Evolutionary conservation across 1,140 invertebrate species (phyloP).

Genomic region (Gonatopus flavifemur): DNA sequence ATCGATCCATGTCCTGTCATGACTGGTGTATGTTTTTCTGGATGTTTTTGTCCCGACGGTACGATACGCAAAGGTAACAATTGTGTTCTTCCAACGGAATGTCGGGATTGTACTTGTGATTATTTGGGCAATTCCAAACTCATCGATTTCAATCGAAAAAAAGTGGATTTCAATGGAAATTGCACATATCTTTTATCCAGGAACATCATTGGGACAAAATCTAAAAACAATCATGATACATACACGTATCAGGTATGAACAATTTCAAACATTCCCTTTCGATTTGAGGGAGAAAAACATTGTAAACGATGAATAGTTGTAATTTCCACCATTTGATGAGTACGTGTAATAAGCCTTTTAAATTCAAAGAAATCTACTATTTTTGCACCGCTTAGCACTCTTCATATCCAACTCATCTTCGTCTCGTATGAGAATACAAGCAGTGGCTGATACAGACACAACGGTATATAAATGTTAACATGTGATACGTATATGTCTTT

Average conservation of each 20-base stretch:
- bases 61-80: conserved; percentile 68
- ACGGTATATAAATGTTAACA: too few relatives aligned
- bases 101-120: conserved; percentile 76
- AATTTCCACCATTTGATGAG: too few relatives aligned
- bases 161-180: conserved; percentile 73
- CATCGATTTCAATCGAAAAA: conserved; percentile 72
- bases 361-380: too few relatives aligned
- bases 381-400: too few relatives aligned
- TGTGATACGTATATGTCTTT: too few relatives aligned
- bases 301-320: too few relatives aligned
- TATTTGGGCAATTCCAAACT: conserved; percentile 72
- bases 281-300: too few relatives aligned
- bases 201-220: conserved; percentile 54
- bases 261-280: too few relatives aligned
- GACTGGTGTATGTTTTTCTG: conserved; percentile 71
- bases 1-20: conserved; percentile 64
- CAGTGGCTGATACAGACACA: too few relatives aligned
- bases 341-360: too few relatives aligned
- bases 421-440: too few relatives aligned
- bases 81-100: conserved; percentile 72
- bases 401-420: too few relatives aligned
- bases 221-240: conserved; percentile 55
- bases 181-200: conserved; percentile 77
- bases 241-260: conserved; percentile 74
- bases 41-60: conserved; percentile 82